Evolutionary conservation across 2,888 invertebrate species (phyloP).

Genomic region (Aspidapion aeneum): DNA sequence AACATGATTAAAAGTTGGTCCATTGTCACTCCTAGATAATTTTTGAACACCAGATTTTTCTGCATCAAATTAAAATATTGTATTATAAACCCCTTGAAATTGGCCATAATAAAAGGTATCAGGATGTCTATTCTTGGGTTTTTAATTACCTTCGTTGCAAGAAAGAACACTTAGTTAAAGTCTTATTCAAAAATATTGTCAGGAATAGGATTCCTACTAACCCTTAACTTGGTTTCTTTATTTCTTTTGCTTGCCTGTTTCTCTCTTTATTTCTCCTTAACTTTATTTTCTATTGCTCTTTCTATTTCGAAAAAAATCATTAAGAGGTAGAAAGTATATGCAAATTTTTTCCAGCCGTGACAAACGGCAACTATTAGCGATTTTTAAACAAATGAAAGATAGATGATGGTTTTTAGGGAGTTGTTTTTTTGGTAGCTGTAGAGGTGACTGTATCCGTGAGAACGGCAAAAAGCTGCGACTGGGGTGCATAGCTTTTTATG

Average conservation of each 20-base stretch:
- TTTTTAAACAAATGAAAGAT: slow-evolving; percentile 29
- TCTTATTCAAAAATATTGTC: too few relatives aligned
- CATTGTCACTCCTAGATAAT: not conserved
- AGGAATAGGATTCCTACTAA: too few relatives aligned
- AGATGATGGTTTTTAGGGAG: slow-evolving; percentile 26
- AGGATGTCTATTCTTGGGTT: not conserved
- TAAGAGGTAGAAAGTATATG: too few relatives aligned
- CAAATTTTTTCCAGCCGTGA: slow-evolving; percentile 23
- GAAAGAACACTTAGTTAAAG: too few relatives aligned
- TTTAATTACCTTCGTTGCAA: too few relatives aligned
- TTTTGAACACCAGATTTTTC: not conserved
- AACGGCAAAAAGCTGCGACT: not conserved
- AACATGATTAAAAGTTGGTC: not conserved
- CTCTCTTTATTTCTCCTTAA: not conserved
- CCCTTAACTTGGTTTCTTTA: not conserved
- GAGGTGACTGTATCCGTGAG: not conserved
- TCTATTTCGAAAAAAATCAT: not conserved
- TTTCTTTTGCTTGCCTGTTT: not conserved
- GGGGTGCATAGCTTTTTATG: not conserved
- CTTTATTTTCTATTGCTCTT: not conserved
- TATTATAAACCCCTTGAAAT: not conserved
- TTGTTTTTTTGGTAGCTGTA: not conserved
- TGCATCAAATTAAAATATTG: not conserved
- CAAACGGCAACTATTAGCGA: slow-evolving; percentile 25
- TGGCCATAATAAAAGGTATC: not conserved